A percentile compares a stretch with the other conserved stretches of the same genome.
These are phyloP conservation scores for Malacoctenus gilli DNA, from an alignment of 2,797 vertebrate genomes.

Conservation along the genomic window DNA sequence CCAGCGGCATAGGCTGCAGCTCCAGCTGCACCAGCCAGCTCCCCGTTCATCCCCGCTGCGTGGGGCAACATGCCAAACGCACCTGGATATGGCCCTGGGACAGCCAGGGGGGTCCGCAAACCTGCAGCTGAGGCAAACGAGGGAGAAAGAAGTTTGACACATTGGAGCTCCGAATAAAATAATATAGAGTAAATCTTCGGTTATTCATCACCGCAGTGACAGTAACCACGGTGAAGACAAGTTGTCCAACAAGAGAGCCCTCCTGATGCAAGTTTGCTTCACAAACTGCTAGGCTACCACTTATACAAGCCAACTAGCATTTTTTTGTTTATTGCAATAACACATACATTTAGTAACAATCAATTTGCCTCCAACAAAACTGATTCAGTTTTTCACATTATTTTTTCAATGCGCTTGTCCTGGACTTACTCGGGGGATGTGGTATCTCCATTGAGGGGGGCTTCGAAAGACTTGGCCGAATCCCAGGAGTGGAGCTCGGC, in stretches of 20 bases:
- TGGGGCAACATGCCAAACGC: slow-evolving; percentile 94
- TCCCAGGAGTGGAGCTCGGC: slow-evolving; percentile 89
- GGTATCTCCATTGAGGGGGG: slow-evolving; percentile 92
- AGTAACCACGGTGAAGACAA: too few species aligned
- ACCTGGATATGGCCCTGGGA: slow-evolving; percentile 89
- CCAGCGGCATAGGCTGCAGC: slow-evolving; percentile 89
- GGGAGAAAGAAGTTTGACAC: background rate
- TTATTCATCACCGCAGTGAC: too few species aligned
- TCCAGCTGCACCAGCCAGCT: slow-evolving; percentile 88
- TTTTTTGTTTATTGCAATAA: too few species aligned
- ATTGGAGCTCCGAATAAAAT: slow-evolving; percentile 3
- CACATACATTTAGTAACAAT: too few species aligned
- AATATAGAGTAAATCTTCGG: background rate
- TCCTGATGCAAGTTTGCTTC: too few species aligned
- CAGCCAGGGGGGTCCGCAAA: slow-evolving; percentile 89
- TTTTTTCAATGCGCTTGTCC: too few species aligned
- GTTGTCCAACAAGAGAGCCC: too few species aligned
- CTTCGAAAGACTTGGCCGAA: slow-evolving; percentile 90
- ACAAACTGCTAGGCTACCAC: too few species aligned
- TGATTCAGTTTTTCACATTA: too few species aligned
- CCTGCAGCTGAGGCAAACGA: slow-evolving; percentile 82
- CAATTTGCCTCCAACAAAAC: too few species aligned
- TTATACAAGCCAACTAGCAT: too few species aligned
- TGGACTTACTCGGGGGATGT: slow-evolving; percentile 88
- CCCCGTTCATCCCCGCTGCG: slow-evolving; percentile 91